These are phyloP conservation scores for Agonopterix heracliana DNA, from an alignment of 2,888 invertebrate species.

Conservation along the genomic window DNA sequence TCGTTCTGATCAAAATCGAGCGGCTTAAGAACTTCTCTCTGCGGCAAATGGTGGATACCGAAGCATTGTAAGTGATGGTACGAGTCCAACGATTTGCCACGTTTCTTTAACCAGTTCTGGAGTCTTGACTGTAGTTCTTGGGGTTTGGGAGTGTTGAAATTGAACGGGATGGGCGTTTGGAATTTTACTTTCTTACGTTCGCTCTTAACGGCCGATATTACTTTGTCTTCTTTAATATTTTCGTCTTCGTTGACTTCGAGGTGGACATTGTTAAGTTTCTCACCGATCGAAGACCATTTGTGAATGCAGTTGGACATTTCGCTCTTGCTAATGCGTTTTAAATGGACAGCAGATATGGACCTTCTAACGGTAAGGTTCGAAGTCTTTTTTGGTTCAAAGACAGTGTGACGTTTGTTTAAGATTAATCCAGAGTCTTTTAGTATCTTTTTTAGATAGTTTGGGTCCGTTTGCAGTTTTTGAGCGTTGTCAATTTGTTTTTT, in stretches of 20 bases:
- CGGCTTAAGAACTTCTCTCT: slow-evolving; percentile 18
- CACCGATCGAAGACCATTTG: slow-evolving; percentile 60
- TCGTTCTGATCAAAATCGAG: slow-evolving; percentile 27
- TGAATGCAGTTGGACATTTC: slow-evolving; percentile 54
- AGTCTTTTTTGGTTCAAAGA: slow-evolving; percentile 29
- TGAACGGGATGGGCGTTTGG: slow-evolving; percentile 43
- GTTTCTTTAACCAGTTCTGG: slow-evolving; percentile 68
- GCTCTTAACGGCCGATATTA: slow-evolving; percentile 56
- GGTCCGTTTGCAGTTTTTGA: slow-evolving; percentile 39
- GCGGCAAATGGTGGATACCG: slow-evolving; percentile 46
- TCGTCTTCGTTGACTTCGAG: slow-evolving; percentile 50
- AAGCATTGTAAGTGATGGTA: slow-evolving; percentile 76
- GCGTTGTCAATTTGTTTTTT: slow-evolving; percentile 28
- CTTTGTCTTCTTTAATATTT: slow-evolving; percentile 32
- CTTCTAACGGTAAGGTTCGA: slow-evolving; percentile 35
- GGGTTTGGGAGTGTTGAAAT: slow-evolving; percentile 52
- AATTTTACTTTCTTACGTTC: slow-evolving; percentile 62
- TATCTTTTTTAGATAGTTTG: slow-evolving; percentile 41
- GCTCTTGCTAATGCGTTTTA: slow-evolving; percentile 49
- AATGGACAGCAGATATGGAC: slow-evolving; percentile 69
- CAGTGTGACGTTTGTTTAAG: slow-evolving; percentile 40
- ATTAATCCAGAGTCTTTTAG: slow-evolving; percentile 36
- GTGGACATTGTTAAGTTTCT: slow-evolving; percentile 46
- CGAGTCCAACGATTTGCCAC: slow-evolving; percentile 61
- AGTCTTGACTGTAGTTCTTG: slow-evolving; percentile 59